Base-by-base conservation (phyloP, 2,113 vertebrate genomes). In the Proteles cristata region DNA sequence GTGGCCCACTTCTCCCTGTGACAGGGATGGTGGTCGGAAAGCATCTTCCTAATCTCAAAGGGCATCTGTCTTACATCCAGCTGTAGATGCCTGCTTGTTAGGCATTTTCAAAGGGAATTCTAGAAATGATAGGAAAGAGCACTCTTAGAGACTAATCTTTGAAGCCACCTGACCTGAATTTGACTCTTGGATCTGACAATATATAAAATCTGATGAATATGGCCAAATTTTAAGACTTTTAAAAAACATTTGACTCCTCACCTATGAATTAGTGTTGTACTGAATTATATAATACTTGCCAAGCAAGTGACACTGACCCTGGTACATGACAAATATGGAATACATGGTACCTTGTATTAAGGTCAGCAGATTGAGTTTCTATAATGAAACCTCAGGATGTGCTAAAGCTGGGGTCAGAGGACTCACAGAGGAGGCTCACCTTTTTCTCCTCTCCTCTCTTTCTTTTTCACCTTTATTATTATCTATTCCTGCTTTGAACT, bases 201-300 rank as follows among this genome's bases (percentile, higher is more conserved):
- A n/a, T 16, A 77, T n/a, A 77, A 74, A 87, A 33, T 80, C 26
- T 63, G 2, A 71, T 71, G 74, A 82, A 50, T 95, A 26, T 48
- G 31, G 31, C 2, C 5, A 86, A 21, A 76, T 65, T 69, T 69
- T 93, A 82, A 86, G 58, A 69, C 76, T 73, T 73, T 69, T 69
- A 12, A 73, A 79, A 43, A 83, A 69, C 10, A 15, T 89, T 74
- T 93, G 89, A 63, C 58, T 90, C 61, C 10, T 89, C 58, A 55
- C 2, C n/a, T 76, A 15, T 69, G 74, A 90, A 69, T 93, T 76
- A 74, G 10, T 71, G 11, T 91, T 77, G 50, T 50, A 48, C 50
- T 79, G 50, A 94, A 83, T 95, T 68, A n/a, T 39, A 23, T 85
- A 73, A 45, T 88, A 68, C 48, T 82, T 93, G 58, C 53, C 48